These are phyloP conservation scores for Ictalurus furcatus DNA, from an alignment of 2,113 vertebrate species.

Conservation along the genomic window DNA sequence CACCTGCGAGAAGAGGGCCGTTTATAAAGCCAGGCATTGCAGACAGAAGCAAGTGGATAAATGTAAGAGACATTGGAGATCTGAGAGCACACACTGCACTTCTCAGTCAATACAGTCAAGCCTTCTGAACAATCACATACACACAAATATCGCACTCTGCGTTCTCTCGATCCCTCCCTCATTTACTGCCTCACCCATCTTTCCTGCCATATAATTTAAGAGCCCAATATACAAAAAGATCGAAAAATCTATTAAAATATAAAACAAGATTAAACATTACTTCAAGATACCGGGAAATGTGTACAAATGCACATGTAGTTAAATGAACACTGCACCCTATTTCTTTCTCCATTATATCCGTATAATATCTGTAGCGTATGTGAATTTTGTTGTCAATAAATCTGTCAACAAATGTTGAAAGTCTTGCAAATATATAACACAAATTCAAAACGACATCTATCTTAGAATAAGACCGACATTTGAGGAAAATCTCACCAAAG, in stretches of 20 bases:
- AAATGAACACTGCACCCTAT: not conserved
- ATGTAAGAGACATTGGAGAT: conserved; percentile 17
- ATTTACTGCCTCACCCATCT: not conserved
- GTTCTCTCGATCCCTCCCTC: not conserved
- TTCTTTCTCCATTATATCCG: not conserved
- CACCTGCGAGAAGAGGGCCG: conserved; percentile 31
- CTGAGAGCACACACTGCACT: conserved; percentile 11
- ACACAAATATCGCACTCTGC: not conserved
- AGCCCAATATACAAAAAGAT: not conserved
- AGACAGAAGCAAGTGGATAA: conserved; percentile 24
- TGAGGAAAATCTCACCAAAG: not conserved
- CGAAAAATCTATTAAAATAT: not conserved
- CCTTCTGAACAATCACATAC: not conserved
- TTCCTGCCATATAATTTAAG: not conserved
- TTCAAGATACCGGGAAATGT: not conserved
- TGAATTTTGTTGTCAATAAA: not conserved
- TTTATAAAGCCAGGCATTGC: conserved; percentile 22
- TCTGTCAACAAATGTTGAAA: not conserved
- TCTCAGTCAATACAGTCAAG: not conserved
- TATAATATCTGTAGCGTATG: not conserved
- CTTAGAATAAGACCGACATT: not conserved
- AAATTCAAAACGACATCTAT: not conserved
- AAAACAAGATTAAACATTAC: conserved; percentile 19
- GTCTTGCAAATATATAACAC: not conserved
- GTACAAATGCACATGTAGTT: not conserved